Percentiles rank a stretch among this genome's conserved stretches.
Conservation (phyloP, 2,113 vertebrate genomes). For the Indicator indicator region DNA sequence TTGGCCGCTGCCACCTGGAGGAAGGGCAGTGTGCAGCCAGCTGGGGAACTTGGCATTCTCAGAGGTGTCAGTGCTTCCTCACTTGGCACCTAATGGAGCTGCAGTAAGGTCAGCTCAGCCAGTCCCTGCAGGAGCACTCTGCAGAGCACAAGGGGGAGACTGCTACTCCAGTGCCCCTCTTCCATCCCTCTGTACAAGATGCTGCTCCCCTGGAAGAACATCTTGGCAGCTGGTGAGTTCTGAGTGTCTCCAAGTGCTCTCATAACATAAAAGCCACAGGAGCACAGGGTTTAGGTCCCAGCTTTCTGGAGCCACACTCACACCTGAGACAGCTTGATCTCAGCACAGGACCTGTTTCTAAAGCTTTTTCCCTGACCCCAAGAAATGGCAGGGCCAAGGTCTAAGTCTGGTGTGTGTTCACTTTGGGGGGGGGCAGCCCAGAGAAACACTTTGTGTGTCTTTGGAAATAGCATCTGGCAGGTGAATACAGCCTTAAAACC, state of each 20-base stretch:
- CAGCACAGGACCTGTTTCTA: background rate
- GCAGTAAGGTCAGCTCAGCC: background rate
- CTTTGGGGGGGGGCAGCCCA: background rate
- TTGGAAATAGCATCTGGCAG: background rate
- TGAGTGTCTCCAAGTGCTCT: background rate
- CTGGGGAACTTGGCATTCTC: background rate
- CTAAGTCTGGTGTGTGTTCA: background rate
- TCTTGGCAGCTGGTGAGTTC: background rate
- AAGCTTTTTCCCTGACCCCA: background rate
- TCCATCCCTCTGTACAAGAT: accelerated
- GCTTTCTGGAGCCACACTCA: background rate
- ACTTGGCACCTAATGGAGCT: background rate
- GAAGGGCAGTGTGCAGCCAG: background rate
- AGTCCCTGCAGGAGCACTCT: background rate
- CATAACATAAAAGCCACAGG: accelerated
- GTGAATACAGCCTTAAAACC: background rate
- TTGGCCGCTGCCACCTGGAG: background rate
- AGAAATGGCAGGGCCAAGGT: background rate
- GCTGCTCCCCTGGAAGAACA: background rate
- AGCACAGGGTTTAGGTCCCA: background rate
- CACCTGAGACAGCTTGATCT: background rate
- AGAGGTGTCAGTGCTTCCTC: background rate
- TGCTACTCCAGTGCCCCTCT: background rate
- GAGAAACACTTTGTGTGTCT: background rate
- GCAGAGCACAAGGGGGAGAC: background rate